Base-by-base conservation (phyloP, 2,113 vertebrate species). In the Protobothrops mucrosquamatus region DNA sequence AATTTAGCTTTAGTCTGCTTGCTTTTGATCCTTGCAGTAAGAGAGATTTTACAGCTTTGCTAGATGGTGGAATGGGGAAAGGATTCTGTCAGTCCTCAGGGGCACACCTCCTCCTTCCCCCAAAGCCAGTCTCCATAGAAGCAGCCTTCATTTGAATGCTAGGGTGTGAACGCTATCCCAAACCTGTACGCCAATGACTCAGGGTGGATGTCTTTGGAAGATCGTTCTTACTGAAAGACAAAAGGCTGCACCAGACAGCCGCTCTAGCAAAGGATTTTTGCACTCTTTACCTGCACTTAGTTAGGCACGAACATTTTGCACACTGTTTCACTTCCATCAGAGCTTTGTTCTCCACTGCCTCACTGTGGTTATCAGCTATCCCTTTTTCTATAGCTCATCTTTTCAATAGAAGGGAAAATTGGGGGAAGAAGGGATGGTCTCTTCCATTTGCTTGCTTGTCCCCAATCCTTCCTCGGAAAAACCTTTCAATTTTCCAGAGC, bases 261-360 rank as follows among this genome's bases (percentile, higher is more conserved):
- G 95, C 91, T 57, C 55, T 52, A 0, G 92, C 92, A 87, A n/a
- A 3, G 51, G 90, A 92, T 95, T 95, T n/a, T 23, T 48, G 29
- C 26, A 2, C 88, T 57, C 39, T 90, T 54, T 96, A 97, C 97
- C 97, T 97, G 97, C 96, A 34, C 93, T 96, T 88, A 64, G 52
- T 94, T 11, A 14, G 22, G 93, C 93, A 52, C 4, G 90, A 94
- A 91, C 93, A 10, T 74, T 97, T 81, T 56, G 96, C 97, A 96
- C 91, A 87, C 59, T 92, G 88, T 92, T 86, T 89, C 89, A n/a
- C 94, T 97, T 92, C 95, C 93, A 97, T 94, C 95, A 95, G 94
- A 96, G 96, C 97, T 97, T 98, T 98, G 98, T 98, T 97, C 97
- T 96, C 95, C 96, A 86, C 90, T 39, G 94, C 97, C 97, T 96